Evolutionary conservation across 1,140 invertebrate genomes (phyloP), one percentile per base, ranked within the genome.

Genomic region (Mamestra configurata): DNA sequence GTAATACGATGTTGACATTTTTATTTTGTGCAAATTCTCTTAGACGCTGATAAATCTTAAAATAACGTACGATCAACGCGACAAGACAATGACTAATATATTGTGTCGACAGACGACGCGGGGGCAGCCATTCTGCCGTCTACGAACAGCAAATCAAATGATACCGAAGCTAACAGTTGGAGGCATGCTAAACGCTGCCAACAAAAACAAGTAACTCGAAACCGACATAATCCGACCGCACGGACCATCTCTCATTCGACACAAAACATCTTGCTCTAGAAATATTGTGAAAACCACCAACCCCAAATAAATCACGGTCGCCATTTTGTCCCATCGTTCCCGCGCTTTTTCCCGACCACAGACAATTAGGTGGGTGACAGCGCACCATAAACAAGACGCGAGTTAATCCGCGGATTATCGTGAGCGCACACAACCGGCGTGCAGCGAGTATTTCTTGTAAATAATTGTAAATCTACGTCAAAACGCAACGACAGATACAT

Each of bases 391-490:
- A 94, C 92, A 93, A 88, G 86, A 70, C 64, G 83, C 46, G 71
- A 75, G 89, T 79, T 94, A 90, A 93, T 90, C 93, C 86, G 81
- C 82, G 86, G 90, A 86, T 93, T 91, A 94, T 82, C 70, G 79
- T 82, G 91, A 94, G 85, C 81, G 80, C 84, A 86, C 88, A 85
- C 92, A 90, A 84, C 84, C 89, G 86, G 88, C 80, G 86, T 83
- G 82, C 82, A 76, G 73, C 86, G 76, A 71, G 84, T 59, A 79
- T 88, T 90, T 90, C 90, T 89, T 82, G 89, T 93, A 93, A 94
- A 94, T 94, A 94, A 93, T 93, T 94, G 92, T 94, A 94, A 94
- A 94, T 94, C 93, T 92, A 90, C 81, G 93, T 94, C 93, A 92
- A 93, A 93, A 93, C 88, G 82, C 83, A 90, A 90, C 87, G 91